phyloP scores from a whole-genome alignment of 53 echinoderm and acorn worm species.

The Holothuria leucospilota region DNA sequence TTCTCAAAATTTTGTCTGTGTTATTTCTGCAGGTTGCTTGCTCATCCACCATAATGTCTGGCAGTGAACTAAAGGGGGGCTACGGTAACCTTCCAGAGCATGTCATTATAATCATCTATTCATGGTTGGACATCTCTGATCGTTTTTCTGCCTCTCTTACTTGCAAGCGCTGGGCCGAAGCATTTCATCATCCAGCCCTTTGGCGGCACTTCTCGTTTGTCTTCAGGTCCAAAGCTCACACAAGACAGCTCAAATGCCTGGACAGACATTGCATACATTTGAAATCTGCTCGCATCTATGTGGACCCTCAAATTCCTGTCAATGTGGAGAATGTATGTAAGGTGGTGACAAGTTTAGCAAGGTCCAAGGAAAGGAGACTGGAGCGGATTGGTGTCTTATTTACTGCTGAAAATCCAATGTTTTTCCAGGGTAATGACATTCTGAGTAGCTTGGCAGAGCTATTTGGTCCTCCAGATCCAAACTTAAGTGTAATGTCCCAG shows the following conservation, averaged over 20 bases:
- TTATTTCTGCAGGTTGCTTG: too few relatives aligned
- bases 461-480: conserved; percentile 88
- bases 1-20: too few relatives aligned
- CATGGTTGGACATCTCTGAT: conserved; percentile 67
- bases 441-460: conserved; percentile 84
- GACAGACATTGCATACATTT: conserved; percentile 75
- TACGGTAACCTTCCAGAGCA: conserved; percentile 77
- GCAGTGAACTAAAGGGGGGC: conserved; percentile 34
- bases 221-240: conserved; percentile 66
- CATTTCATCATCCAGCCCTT: conserved; percentile 70
- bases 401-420: conserved; percentile 87
- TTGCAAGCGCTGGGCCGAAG: conserved; percentile 80
- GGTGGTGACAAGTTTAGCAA: conserved; percentile 72
- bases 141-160: conserved; percentile 73
- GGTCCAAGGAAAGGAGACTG: conserved; percentile 71
- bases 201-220: conserved; percentile 82
- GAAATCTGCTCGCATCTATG: conserved; percentile 66
- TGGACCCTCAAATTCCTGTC: conserved; percentile 67
- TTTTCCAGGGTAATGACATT: conserved; percentile 87
- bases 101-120: conserved; percentile 79
- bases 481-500: conserved; percentile 56
- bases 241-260: conserved; percentile 76
- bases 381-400: conserved; percentile 76
- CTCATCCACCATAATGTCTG: background rate
- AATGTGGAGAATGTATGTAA: conserved; percentile 80